These are phyloP conservation scores for Chymomyza fuscimana DNA, from an alignment of 2,888 invertebrate species.

Conservation along the genomic window DNA sequence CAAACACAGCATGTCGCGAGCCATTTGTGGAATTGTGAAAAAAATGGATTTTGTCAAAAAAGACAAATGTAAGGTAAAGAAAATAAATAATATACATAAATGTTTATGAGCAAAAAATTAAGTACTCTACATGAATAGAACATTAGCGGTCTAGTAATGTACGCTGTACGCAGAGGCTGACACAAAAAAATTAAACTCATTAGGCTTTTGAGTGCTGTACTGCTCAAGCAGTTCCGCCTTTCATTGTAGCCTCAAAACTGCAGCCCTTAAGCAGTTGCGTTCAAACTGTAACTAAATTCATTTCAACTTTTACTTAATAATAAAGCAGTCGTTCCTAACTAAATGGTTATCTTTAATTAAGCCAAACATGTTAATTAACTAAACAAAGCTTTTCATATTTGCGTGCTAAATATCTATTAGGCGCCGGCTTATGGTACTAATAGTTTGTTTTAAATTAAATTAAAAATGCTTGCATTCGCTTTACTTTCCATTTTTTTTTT, in stretches of 20 bases:
- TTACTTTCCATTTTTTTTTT: slow-evolving; percentile 62
- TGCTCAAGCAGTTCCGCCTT: too few species aligned
- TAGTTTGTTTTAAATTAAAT: neutral
- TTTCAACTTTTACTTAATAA: too few species aligned
- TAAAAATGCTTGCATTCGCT: neutral
- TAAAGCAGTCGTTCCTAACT: neutral
- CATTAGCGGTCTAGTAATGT: slow-evolving; percentile 51
- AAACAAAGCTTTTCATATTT: slow-evolving; percentile 9
- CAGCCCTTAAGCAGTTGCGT: neutral
- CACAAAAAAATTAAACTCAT: slow-evolving; percentile 1
- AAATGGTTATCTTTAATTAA: slow-evolving; percentile 7
- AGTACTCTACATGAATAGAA: slow-evolving; percentile 57
- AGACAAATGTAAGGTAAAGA: slow-evolving; percentile 20
- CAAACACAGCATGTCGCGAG: slow-evolving; percentile 42
- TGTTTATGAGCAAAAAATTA: neutral
- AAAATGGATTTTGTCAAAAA: slow-evolving; percentile 39
- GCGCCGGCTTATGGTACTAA: slow-evolving; percentile 9
- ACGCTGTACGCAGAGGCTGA: slow-evolving; percentile 22
- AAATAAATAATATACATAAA: neutral
- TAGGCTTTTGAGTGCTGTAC: neutral
- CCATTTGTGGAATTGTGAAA: slow-evolving; percentile 24
- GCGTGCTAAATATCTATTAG: slow-evolving; percentile 42
- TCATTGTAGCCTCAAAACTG: neutral
- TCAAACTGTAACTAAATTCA: neutral
- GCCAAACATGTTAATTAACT: slow-evolving; percentile 5